Evolutionary conservation across 2,113 vertebrate species (phyloP), one percentile per base, ranked within the genome.

Genomic region (Fregata magnificens): DNA sequence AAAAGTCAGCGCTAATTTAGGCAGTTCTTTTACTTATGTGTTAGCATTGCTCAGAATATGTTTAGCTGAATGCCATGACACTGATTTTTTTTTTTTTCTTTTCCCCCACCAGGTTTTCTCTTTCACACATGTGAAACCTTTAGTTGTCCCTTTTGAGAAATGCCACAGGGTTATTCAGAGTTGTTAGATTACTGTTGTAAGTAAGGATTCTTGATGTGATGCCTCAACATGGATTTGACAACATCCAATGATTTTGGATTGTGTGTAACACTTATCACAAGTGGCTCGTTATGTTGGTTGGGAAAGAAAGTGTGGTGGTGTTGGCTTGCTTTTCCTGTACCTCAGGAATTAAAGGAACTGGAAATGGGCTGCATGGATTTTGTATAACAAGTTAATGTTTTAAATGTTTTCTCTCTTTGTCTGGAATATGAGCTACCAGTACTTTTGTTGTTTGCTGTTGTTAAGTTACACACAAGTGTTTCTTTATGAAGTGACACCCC

Each of bases 341-440:
- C 44, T 7, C 56, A 52, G 62, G 53, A 91, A 42, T 87, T 82
- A 65, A 82, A 79, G 72, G 53, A 74, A 89, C 56, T 76, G 44
- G 17, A 91, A 95, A 66, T 36, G 8, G 9, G 5, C 52, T 89
- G 56, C 76, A 78, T 82, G 61, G 40, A 79, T 95, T 95, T 93
- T 94, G 70, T 69, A 56, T 89, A 92, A 82, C 53, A 58, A 53
- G 21, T 85, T 85, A 85, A 84, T 77, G 40, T 92, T 96, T 96
- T 89, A 95, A 95, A 89, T 47, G 40, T 86, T 86, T 89, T 79
- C 47, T 88, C 44, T 78, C n/a, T 82, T 91, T 90, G 38, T 78
- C 80, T 95, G 91, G 88, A 91, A 92, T 87, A 79, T 65, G 70
- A 94, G 36, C 61, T 91, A 88, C 81, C 36, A 92, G 45, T 76